Conservation (phyloP, 2,888 invertebrate species). For the Mythimna albipuncta region DNA sequence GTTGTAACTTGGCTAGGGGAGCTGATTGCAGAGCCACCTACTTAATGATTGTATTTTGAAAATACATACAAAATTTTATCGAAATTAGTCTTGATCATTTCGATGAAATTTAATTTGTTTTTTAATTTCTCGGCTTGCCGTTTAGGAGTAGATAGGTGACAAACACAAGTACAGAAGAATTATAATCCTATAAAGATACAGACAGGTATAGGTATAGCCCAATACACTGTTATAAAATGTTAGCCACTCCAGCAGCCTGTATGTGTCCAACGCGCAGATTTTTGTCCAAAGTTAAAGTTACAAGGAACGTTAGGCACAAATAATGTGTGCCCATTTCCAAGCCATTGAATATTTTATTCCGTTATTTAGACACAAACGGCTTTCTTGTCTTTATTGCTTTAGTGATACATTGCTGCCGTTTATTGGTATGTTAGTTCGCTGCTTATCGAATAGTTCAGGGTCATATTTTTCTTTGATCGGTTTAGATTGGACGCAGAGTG, state of each 20-base stretch:
- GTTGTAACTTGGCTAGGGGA: no score
- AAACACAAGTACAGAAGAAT: no score
- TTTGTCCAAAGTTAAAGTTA: slow-evolving; percentile 68
- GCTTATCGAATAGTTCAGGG: slow-evolving; percentile 54
- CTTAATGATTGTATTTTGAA: no score
- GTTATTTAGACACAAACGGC: slow-evolving; percentile 67
- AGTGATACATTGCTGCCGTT: slow-evolving; percentile 57
- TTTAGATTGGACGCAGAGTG: slow-evolving; percentile 46
- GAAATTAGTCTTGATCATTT: no score
- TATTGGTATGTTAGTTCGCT: slow-evolving; percentile 54
- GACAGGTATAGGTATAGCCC: no score
- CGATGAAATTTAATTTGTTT: no score
- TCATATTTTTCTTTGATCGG: slow-evolving; percentile 57
- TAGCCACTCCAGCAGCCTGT: slow-evolving; percentile 5
- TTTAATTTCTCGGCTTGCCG: no score
- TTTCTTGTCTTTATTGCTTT: slow-evolving; percentile 55
- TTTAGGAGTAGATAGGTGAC: no score
- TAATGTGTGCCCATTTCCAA: slow-evolving; percentile 69
- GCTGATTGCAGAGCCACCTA: no score
- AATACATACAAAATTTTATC: no score
- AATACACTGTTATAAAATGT: background rate
- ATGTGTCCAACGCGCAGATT: slow-evolving; percentile 46
- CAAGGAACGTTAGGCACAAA: slow-evolving; percentile 65
- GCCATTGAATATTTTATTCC: slow-evolving; percentile 75
- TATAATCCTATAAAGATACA: no score